Base-by-base conservation (phyloP, 2,113 vertebrate species). In the Pygoscelis adeliae region DNA sequence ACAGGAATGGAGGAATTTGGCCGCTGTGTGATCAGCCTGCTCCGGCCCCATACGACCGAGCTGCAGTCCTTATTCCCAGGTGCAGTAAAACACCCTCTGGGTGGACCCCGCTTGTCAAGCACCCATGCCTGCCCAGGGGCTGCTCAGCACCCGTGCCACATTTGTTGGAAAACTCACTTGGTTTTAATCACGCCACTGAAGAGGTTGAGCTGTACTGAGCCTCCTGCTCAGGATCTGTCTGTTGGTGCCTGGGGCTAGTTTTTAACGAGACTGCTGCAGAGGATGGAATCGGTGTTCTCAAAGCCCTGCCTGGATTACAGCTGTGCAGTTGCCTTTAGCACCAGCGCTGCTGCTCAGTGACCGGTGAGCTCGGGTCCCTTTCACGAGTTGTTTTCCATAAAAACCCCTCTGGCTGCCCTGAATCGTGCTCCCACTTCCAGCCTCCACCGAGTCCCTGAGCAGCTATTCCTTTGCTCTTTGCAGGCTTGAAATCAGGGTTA, bases 1-100 rank as follows among this genome's bases (percentile, higher is more conserved):
- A 40, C 38, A 22, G 44, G 66, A 66, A 61, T 3, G 22, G 52
- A 29, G 40, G 30, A 26, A 44, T 67, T 42, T 55, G 17, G 18
- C 52, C 2, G 1, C 44, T 5, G 18, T 27, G 12, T 10, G 38
- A 40, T 46, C 59, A 47, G 47, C 29, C 29, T 1, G 1, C 34
- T 53, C 44, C 1, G 3, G 53, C n/a, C 40, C 52, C 9, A 1
- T 10, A 14, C 0, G 5, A 12, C 42, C 1, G 2, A 80, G 36
- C 32, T 44, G 55, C 13, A 9, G 25, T 23, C 58, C 32, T 32
- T 66, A 32, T 44, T 65, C 32, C 44, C 22, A 58, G 69, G 52
- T 52, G 38, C 44, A 21, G 18, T 36, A 32, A 56, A 62, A 36
- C 62, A 76, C 27, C 6, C 9, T 30, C 44, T 21, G 10, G 32